Evolutionary conservation across 2,888 invertebrate species (phyloP), one percentile per base, ranked within the genome.

Genomic region (Polyommatus icarus): DNA sequence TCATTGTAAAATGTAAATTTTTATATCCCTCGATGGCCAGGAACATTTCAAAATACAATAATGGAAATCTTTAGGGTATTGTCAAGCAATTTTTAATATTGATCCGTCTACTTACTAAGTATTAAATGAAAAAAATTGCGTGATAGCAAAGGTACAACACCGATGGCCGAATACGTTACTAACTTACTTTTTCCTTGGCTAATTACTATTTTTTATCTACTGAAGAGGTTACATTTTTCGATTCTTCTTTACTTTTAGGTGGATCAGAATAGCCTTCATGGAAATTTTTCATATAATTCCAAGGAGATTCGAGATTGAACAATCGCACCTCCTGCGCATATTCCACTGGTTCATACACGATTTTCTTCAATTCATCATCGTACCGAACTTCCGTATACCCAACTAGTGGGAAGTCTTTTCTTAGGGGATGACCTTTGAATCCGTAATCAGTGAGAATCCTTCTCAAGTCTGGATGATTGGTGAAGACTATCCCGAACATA

Each of bases 371-470:
- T 61, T 90, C 93, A 79, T 94, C 94, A 79, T 94, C 94, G 78
- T 93, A 94, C 20, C 94, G 88, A 15, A 91, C 87, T 83, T 94
- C 94, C 1, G 85, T 88, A 78, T 93, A 94, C 0, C 94, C 94
- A 1, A 88, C 87, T 8, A 91, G 79, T 0, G 94, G 94, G 78
- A 91, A 94, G 80, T 94, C 94, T 79, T 94, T 94, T 76, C 93
- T 85, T 24, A 94, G 80, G 10, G 94, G 94, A 82, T 94, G 93
- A 0, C 94, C 94, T 61, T 77, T 80, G 76, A 94, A 93, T 0
- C 93, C 94, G 77, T 94, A 94, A 83, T 93, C 93, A 0, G 93
- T 93, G 3, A 93, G 84, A 78, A 93, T 84, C 78, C 93, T 86
- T 36, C 93, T 86, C 80, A 93, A 86, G 83, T 93, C 93, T 0